Evolutionary conservation across 2,113 vertebrate genomes (phyloP), one percentile per base, ranked within the genome.

Genomic region (Miniopterus natalensis): DNA sequence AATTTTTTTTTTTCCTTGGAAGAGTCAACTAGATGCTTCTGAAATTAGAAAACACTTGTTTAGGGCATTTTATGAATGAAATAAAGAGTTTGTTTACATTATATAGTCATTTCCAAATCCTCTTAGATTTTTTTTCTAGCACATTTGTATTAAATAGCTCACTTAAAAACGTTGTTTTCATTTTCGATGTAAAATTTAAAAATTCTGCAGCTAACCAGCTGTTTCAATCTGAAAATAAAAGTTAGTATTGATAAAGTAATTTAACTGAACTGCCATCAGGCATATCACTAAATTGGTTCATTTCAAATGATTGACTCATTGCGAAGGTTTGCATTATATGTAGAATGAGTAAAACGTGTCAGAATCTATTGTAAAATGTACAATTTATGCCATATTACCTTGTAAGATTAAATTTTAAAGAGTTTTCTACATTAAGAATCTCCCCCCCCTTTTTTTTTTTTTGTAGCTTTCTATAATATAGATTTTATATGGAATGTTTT

Each of bases 171-270:
- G 25, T 40, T 10, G 13, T 73, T 81, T 45, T 5, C 0, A 27
- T 70, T 65, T 95, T 96, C 89, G 1, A 61, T 66, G 1, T 4
- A 7, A 36, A 80, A 77, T 49, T 29, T n/a, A 23, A 57, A 4
- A 74, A 29, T 29, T 79, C 18, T 10, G 0, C 1, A 94, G 0
- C 47, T 85, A 94, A 92, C 66, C 1, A 83, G 1, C 6, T 84
- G 47, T 77, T 96, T 40, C 63, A 86, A 31, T 63, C 59, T 89
- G 65, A 96, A 88, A 95, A 1, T 47, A 83, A 96, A 73, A 77
- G 25, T 80, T 92, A 74, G 55, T 95, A 87, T 91, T 91, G 91
- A 94, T 89, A 88, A 29, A 70, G 25, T 84, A 63, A 6, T 84
- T 95, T 61, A 88, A 65, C 18, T 90, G 36, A 96, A 90, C 25